These are phyloP conservation scores for Drosophila mayaguana DNA, from an alignment of 2,888 invertebrate genomes.

Conservation along the genomic window DNA sequence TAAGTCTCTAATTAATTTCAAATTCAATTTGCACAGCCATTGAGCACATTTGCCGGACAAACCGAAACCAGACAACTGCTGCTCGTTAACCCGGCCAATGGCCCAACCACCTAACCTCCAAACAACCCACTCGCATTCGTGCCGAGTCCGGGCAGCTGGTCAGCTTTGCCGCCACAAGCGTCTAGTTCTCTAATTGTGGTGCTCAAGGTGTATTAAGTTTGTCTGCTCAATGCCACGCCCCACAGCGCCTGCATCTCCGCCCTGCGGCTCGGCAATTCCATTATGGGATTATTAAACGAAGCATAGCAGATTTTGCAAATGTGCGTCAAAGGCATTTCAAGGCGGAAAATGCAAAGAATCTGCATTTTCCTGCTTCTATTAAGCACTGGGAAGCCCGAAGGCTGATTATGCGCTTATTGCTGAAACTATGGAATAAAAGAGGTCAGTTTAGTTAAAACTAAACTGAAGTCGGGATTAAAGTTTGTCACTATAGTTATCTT, in stretches of 20 bases:
- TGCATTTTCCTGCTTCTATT: background rate
- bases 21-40: conserved; percentile 73
- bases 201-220: conserved; percentile 28
- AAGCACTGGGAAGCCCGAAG: background rate
- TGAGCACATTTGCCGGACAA: conserved; percentile 33
- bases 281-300: conserved; percentile 31
- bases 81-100: conserved; percentile 1
- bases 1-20: conserved; percentile 73
- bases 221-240: conserved; percentile 1
- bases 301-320: conserved; percentile 19
- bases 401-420: background rate
- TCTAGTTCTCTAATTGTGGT: conserved; percentile 39
- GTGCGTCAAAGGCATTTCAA: conserved; percentile 5
- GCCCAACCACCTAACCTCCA: background rate
- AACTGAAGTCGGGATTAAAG: background rate
- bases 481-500: background rate
- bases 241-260: background rate
- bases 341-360: background rate
- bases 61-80: conserved; percentile 20
- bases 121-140: background rate
- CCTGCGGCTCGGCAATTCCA: conserved; percentile 19
- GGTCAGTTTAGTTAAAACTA: background rate
- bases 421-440: background rate
- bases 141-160: conserved; percentile 9
- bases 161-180: conserved; percentile 22